Base-by-base conservation (phyloP, 30 jellyfish, hydroid and myxozoan species). In the Turritopsis rubra region DNA sequence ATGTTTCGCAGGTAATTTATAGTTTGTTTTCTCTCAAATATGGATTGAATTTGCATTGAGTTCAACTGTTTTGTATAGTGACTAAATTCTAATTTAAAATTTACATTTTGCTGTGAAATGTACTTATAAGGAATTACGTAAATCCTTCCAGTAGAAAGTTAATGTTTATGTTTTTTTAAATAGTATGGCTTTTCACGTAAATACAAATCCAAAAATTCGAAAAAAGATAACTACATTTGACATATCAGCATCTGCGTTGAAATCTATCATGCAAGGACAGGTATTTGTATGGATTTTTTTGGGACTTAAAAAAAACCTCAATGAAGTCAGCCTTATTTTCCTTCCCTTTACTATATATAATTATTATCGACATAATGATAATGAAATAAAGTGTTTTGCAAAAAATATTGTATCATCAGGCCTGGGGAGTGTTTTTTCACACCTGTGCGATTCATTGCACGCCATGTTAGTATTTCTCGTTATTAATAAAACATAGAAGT, bases 261-360 rank as follows among this genome's bases (percentile, higher is more conserved):
- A 84, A 72, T 90, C 97, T 19, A 87, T 94, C 82, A 94, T 94
- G 99, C 97, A 94, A 73, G 99, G 99, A 60, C 99, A 94, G 96
- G 99, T 94, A 83, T 73, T 41, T 41, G n/a, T n/a, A n/a, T 41
- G 60, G 13, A 41, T 41, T 41, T 41, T 41, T 16, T 7, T 29
- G 53, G 18, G n/a, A 71, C 16, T n/a, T n/a, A n/a, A n/a, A n/a
- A n/a, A n/a, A n/a, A n/a, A n/a, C n/a, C n/a, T n/a, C n/a, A n/a
- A n/a, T n/a, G n/a, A n/a, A n/a, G n/a, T n/a, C n/a, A n/a, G n/a
- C n/a, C n/a, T n/a, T n/a, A n/a, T n/a, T n/a, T n/a, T n/a, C n/a
- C n/a, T n/a, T n/a, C n/a, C n/a, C n/a, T n/a, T n/a, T n/a, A n/a
- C n/a, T n/a, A n/a, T n/a, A n/a, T n/a, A n/a, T n/a, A n/a, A n/a